A percentile compares a stretch with the other conserved stretches of the same genome.
phyloP scores from a whole-genome alignment of 1,140 invertebrate species.

The Leptopilina boulardi region DNA sequence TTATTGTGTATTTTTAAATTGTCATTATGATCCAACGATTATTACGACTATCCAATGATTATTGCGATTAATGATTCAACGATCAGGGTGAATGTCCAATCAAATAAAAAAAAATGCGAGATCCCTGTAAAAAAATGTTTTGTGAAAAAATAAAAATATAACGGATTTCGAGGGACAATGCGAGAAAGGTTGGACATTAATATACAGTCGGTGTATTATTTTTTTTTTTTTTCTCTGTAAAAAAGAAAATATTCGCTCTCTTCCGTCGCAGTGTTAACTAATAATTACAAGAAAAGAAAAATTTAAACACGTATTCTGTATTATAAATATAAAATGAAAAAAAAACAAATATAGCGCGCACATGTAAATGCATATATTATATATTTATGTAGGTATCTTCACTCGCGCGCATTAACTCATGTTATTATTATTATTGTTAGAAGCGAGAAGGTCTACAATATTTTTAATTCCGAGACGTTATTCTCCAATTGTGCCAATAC shows the following conservation, averaged over 20 bases:
- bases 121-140: too few relatives aligned
- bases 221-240: slow-evolving; percentile 11
- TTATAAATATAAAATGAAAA: slow-evolving; percentile 25
- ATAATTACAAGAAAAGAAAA: background rate
- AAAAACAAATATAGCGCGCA: background rate
- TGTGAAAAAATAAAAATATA: background rate
- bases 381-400: slow-evolving; percentile 46
- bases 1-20: too few relatives aligned
- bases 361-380: slow-evolving; percentile 44
- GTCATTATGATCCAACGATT: too few relatives aligned
- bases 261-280: slow-evolving; percentile 27
- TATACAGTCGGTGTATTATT: slow-evolving; percentile 37
- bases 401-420: slow-evolving; percentile 44
- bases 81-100: too few relatives aligned
- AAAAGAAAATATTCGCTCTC: slow-evolving; percentile 32
- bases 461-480: slow-evolving; percentile 63
- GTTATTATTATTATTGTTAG: slow-evolving; percentile 43
- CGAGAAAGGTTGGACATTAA: background rate
- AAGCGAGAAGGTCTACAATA: slow-evolving; percentile 35
- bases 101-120: too few relatives aligned
- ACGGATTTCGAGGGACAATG: background rate
- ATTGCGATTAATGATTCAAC: too few relatives aligned
- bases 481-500: slow-evolving; percentile 69
- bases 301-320: slow-evolving; percentile 7
- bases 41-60: too few relatives aligned